Percentiles rank a stretch among this genome's conserved stretches.
These are phyloP conservation scores for Idaea straminata DNA, from an alignment of 2,888 invertebrate species.

Conservation along the genomic window DNA sequence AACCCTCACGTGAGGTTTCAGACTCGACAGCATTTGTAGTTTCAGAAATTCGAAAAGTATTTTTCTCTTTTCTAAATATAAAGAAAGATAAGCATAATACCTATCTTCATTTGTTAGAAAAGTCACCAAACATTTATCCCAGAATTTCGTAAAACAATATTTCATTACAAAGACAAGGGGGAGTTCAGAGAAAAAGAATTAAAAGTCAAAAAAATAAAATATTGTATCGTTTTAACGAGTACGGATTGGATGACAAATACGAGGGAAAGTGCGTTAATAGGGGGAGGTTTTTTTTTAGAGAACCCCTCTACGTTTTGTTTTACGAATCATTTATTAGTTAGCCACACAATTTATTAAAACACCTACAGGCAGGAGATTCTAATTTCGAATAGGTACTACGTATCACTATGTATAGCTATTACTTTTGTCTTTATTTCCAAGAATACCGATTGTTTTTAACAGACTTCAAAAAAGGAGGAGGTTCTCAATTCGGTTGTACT, in stretches of 20 bases:
- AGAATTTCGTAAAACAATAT: neutral
- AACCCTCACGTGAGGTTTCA: too few species aligned
- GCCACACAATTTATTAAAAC: neutral
- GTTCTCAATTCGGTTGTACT: too few species aligned
- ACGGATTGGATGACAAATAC: constrained; percentile 1
- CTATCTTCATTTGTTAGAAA: neutral
- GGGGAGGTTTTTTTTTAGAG: neutral
- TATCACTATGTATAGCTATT: too few species aligned
- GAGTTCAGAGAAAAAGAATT: neutral
- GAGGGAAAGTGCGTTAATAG: neutral
- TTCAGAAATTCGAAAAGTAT: neutral
- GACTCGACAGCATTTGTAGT: too few species aligned
- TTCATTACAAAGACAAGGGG: neutral
- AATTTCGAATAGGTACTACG: neutral
- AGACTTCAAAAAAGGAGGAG: too few species aligned
- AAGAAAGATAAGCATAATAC: neutral
- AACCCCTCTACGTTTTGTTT: neutral
- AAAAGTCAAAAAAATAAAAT: neutral
- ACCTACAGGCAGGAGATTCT: neutral
- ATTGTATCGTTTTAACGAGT: neutral
- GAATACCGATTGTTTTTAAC: too few species aligned
- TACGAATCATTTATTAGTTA: too few species aligned
- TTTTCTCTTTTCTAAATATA: neutral
- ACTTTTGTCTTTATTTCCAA: too few species aligned
- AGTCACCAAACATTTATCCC: neutral